Percentiles rank a stretch among this genome's conserved stretches.
Conservation (phyloP, 2,113 vertebrate species). For the Cyrtonyx montezumae region DNA sequence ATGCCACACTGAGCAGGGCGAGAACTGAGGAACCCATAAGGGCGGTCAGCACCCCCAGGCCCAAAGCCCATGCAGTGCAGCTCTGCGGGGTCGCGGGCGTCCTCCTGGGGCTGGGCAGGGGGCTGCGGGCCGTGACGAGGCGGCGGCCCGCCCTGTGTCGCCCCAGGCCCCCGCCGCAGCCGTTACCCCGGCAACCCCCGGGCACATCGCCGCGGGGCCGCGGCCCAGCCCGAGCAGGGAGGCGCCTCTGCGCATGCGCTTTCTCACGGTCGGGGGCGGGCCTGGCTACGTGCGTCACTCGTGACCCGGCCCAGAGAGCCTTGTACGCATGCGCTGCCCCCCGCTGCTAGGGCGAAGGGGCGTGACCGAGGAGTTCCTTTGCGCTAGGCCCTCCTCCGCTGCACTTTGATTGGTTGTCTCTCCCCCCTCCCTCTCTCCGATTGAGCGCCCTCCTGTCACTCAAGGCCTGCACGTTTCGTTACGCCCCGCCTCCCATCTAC, state of each 20-base stretch:
- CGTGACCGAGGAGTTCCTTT: not conserved
- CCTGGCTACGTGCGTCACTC: not conserved
- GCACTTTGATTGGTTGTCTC: not conserved
- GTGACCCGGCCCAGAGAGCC: too few relatives aligned
- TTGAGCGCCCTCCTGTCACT: not conserved
- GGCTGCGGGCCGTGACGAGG: not conserved
- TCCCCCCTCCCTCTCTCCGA: not conserved
- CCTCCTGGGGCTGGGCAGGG: too few relatives aligned
- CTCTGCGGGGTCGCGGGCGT: too few relatives aligned
- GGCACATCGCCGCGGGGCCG: not conserved
- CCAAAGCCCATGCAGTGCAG: not conserved
- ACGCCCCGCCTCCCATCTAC: not conserved
- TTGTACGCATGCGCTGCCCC: not conserved
- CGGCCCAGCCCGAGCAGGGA: not conserved
- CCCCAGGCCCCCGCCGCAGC: not conserved
- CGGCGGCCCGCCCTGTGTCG: not conserved
- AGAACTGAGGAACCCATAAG: too few relatives aligned
- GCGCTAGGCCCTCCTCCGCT: accelerated
- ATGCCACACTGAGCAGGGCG: not conserved
- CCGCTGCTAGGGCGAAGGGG: accelerated
- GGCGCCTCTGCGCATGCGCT: not conserved
- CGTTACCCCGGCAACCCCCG: not conserved
- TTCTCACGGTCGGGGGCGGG: accelerated
- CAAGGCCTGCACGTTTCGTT: not conserved
- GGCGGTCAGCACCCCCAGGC: too few relatives aligned